phyloP scores from a whole-genome alignment of 1,140 invertebrate genomes.

The Anoplophora glabripennis region DNA sequence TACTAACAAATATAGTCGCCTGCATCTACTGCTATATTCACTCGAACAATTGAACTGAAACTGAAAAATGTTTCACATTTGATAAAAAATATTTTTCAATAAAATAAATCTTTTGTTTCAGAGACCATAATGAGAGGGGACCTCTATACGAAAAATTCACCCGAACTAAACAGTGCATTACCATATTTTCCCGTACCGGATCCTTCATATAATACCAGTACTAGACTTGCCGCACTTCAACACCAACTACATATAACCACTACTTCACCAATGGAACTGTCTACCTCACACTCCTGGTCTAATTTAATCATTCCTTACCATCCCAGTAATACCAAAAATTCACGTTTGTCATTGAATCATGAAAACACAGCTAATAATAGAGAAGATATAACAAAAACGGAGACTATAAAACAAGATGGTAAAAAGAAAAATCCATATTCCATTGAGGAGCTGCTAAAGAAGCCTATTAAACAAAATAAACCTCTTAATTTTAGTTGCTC shows the following conservation, averaged over 20 bases:
- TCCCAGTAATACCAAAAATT: slow-evolving; percentile 11
- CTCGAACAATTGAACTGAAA: no score
- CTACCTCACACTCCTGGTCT: slow-evolving; percentile 54
- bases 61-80: no score
- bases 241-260: slow-evolving; percentile 53
- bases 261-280: slow-evolving; percentile 35
- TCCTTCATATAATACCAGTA: slow-evolving; percentile 47
- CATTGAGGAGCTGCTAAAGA: slow-evolving; percentile 81
- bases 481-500: slow-evolving; percentile 27
- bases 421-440: slow-evolving; percentile 78
- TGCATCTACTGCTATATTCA: no score
- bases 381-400: slow-evolving; percentile 10
- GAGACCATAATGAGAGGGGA: slow-evolving; percentile 34
- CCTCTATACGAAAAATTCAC: slow-evolving; percentile 33
- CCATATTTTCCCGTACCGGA: slow-evolving; percentile 42
- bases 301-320: slow-evolving; percentile 55
- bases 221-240: slow-evolving; percentile 57
- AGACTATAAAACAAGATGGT: slow-evolving; percentile 27
- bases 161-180: slow-evolving; percentile 27
- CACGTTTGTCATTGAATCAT: slow-evolving; percentile 17
- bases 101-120: slow-evolving; percentile 20
- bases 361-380: slow-evolving; percentile 33
- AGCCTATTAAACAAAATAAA: slow-evolving; percentile 59
- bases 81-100: not conserved
- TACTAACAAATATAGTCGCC: no score